Evolutionary conservation across 2,113 vertebrate genomes (phyloP), one percentile per base, ranked within the genome.

Genomic region (Tringa solitaria): DNA sequence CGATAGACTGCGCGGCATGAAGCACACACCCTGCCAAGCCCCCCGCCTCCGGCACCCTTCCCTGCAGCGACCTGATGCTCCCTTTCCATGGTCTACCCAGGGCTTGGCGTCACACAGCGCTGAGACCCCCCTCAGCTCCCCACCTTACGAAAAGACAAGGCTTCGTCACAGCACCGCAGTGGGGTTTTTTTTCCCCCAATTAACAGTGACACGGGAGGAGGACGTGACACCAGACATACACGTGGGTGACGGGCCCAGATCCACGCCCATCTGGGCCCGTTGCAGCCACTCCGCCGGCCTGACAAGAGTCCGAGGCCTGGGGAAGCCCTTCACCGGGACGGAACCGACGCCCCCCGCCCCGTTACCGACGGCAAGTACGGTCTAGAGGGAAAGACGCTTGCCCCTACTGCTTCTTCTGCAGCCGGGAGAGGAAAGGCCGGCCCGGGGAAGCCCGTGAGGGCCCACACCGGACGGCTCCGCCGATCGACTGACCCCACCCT

Each of bases 1-100:
- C 0, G 8, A 48, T 32, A 41, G 46, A 35, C 12, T n/a, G 14
- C 3, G 4, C 0, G 0, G 20, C 48, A 46, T 5, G 17, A 60
- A 88, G 64, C 30, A 26, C 13, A 68, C n/a, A 35, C 26, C 0
- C 2, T 53, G 75, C 33, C 68, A 54, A 57, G 10, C 45, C 67
- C 43, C 45, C 78, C 35, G 20, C 28, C 48, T 56, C 65, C 53
- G 28, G 43, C 30, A n/a, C 53, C 70, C 33, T 60, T 84, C 56
- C 61, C 87, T 26, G 21, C 21, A 43, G 8, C 1, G 26, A 54
- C 4, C 2, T 17, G 17, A 60, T 16, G 13, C 22, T 75, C 32
- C 13, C 22, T 30, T 65, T 74, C 64, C 50, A 41, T 3, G 12
- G 17, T 20, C 46, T 51, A 56, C 5, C 23, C 45, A 9, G 46